Evolutionary conservation across 2,888 invertebrate genomes (phyloP).

Genomic region (Meteorus colon): DNA sequence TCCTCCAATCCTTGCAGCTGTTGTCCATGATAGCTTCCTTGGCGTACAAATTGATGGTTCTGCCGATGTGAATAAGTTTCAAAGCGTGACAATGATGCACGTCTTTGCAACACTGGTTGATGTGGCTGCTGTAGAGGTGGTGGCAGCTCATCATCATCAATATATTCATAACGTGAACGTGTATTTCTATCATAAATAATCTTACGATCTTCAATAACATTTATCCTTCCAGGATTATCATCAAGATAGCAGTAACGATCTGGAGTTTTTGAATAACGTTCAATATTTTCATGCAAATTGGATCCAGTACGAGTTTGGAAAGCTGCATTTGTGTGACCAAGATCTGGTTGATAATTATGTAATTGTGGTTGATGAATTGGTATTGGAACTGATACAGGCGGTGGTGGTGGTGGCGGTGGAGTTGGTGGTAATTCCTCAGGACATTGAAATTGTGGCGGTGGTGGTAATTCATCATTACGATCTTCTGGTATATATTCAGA

Average conservation of each 20-base stretch:
- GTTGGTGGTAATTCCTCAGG: conserved; percentile 55
- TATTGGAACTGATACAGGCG: conserved; percentile 55
- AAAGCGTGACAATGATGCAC: conserved; percentile 40
- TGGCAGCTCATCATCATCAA: conserved; percentile 54
- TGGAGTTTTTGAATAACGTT: conserved; percentile 36
- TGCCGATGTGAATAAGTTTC: conserved; percentile 41
- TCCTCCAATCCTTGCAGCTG: conserved; percentile 32
- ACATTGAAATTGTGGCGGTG: conserved; percentile 69
- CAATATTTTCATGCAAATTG: conserved; percentile 38
- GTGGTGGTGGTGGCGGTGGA: conserved; percentile 64
- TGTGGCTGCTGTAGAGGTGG: conserved; percentile 50
- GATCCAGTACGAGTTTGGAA: conserved; percentile 58
- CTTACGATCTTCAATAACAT: conserved; percentile 22
- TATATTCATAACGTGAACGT: conserved; percentile 66
- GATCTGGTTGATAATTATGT: conserved; percentile 34
- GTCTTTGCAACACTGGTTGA: conserved; percentile 44
- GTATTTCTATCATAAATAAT: conserved; percentile 48
- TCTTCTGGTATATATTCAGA: conserved; percentile 78
- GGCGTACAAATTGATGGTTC: conserved; percentile 36
- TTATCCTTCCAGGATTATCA: conserved; percentile 39
- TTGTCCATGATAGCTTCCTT: conserved; percentile 43
- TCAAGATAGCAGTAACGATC: conserved; percentile 65
- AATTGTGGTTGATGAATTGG: conserved; percentile 49
- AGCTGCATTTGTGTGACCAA: conserved; percentile 65
- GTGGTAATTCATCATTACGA: conserved; percentile 69